Percentiles rank a stretch among this genome's conserved stretches.
phyloP scores from a whole-genome alignment of 2,113 vertebrate genomes.

The Myanophis thanlyinensis region DNA sequence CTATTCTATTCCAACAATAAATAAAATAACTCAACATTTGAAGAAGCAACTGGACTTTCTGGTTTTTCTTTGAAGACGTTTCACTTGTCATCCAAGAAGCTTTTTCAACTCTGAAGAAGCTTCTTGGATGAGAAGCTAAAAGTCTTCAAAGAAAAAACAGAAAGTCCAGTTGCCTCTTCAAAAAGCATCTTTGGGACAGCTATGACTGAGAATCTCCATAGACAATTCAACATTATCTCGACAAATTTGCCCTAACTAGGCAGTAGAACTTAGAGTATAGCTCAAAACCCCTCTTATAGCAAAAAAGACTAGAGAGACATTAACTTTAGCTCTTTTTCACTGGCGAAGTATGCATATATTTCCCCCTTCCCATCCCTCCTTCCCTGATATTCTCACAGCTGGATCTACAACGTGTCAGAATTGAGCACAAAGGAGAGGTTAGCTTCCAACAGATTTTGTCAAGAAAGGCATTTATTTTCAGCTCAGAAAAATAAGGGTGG shows the following conservation, averaged over 20 bases:
- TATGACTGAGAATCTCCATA: too few relatives aligned
- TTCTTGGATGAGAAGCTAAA: too few relatives aligned
- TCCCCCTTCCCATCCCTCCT: not conserved
- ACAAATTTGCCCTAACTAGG: not conserved
- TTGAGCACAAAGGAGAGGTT: not conserved
- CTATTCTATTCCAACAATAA: not conserved
- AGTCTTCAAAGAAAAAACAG: too few relatives aligned
- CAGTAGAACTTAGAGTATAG: not conserved
- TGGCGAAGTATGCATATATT: not conserved
- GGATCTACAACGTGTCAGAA: not conserved
- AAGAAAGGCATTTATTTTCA: constrained; percentile 3
- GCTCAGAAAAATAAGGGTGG: not conserved
- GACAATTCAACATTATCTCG: not conserved
- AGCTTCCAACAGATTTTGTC: not conserved
- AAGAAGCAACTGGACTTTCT: too few relatives aligned
- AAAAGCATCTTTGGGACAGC: too few relatives aligned
- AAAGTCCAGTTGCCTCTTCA: too few relatives aligned
- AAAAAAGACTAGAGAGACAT: not conserved
- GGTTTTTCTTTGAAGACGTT: too few relatives aligned
- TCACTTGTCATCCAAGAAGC: too few relatives aligned
- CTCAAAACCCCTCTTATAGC: not conserved
- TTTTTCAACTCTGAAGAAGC: too few relatives aligned
- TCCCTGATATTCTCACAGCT: not conserved
- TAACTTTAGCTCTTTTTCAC: not conserved
- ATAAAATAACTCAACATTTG: not conserved